Conservation (phyloP, 2,888 invertebrate genomes). For the Coelinius sp. region DNA sequence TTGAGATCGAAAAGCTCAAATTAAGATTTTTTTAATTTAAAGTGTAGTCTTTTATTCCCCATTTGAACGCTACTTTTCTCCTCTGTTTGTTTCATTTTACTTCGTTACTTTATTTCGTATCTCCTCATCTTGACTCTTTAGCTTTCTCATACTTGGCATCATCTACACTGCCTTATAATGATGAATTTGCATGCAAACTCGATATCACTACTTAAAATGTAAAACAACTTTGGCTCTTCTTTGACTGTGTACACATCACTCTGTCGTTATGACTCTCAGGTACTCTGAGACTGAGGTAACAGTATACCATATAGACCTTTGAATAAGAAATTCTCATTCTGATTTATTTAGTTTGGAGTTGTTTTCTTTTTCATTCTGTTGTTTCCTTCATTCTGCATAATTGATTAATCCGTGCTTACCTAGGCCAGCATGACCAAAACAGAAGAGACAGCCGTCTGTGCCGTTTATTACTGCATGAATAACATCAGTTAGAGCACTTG, state of each 20-base stretch:
- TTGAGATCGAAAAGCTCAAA: neutral
- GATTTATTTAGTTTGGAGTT: neutral
- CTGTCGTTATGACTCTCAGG: constrained; percentile 34
- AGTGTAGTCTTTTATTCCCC: neutral
- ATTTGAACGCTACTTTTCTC: constrained; percentile 14
- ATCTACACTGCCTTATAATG: constrained; percentile 67
- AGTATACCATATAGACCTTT: constrained; percentile 29
- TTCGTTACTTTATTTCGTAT: constrained; percentile 41
- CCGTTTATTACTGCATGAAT: constrained; percentile 96
- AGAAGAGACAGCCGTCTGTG: constrained; percentile 92
- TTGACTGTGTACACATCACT: constrained; percentile 40
- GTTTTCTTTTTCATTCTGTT: neutral
- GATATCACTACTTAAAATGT: constrained; percentile 72
- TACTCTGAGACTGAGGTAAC: constrained; percentile 8
- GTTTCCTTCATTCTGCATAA: constrained; percentile 1
- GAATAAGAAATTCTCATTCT: constrained; percentile 18
- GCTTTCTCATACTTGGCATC: constrained; percentile 45
- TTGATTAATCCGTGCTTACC: constrained; percentile 74
- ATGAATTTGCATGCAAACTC: constrained; percentile 75
- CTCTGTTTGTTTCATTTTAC: constrained; percentile 58
- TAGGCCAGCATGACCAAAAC: constrained; percentile 90
- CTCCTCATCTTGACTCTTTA: constrained; percentile 24
- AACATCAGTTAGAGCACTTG: constrained; percentile 92
- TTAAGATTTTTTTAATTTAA: constrained; percentile 49
- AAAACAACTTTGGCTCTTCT: constrained; percentile 65